These are phyloP conservation scores for Chymomyza costata DNA, from an alignment of 1,140 invertebrate genomes.

Conservation along the genomic window DNA sequence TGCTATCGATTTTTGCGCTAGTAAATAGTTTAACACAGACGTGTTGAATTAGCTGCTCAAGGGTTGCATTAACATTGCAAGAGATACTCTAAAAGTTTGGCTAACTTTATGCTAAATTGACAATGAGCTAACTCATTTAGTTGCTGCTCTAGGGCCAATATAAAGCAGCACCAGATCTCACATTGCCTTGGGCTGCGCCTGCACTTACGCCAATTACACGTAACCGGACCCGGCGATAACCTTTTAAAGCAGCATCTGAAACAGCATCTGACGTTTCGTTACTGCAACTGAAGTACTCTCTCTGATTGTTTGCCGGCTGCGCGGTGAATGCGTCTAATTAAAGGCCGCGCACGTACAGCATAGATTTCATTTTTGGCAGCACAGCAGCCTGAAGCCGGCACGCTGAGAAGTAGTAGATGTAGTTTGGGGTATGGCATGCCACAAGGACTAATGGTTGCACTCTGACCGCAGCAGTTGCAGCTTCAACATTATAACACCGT, in stretches of 20 bases:
- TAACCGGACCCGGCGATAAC: conserved; percentile 36
- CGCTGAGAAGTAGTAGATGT: no score
- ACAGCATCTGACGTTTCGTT: no score
- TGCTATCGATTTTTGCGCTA: no score
- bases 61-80: no score
- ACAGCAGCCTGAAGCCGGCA: no score
- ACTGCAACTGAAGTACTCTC: neutral
- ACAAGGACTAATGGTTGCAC: conserved; percentile 53
- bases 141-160: conserved; percentile 8
- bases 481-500: conserved; percentile 23
- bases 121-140: no score
- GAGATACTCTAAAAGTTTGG: no score
- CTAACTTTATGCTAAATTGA: no score
- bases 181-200: conserved; percentile 42
- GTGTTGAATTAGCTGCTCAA: no score
- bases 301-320: conserved; percentile 20
- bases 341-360: conserved; percentile 55
- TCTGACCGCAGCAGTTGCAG: conserved; percentile 46
- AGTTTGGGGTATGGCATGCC: no score
- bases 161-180: conserved; percentile 12
- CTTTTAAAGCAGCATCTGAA: conserved; percentile 51
- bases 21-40: no score
- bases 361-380: conserved; percentile 62
- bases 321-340: conserved; percentile 47
- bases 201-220: conserved; percentile 58